Conservation (phyloP, 2,797 vertebrate species). For the Cyprinodon diabolis region DNA sequence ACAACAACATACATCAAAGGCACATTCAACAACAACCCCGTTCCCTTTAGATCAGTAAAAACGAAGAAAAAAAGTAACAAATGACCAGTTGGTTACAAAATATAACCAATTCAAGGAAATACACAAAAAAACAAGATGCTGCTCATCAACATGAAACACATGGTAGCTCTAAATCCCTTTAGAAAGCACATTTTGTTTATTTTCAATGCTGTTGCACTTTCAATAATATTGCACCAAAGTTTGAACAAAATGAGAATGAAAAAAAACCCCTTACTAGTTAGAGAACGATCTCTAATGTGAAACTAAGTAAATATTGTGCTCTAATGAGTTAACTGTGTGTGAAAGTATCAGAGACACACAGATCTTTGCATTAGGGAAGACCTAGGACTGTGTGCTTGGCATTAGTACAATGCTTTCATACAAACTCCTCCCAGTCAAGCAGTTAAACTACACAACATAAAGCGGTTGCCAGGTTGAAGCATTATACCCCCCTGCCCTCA, state of each 20-base stretch:
- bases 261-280: constrained; percentile 23
- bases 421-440: constrained; percentile 12
- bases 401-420: constrained; percentile 33
- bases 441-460: neutral
- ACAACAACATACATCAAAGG: constrained; percentile 55
- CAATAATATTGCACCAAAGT: constrained; percentile 72
- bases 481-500: neutral
- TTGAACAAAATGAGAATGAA: constrained; percentile 29
- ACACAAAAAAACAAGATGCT: neutral
- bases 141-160: neutral
- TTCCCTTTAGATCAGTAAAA: constrained; percentile 29
- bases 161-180: constrained; percentile 51
- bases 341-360: neutral
- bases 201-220: constrained; percentile 27
- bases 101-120: neutral
- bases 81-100: neutral
- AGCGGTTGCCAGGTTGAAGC: constrained; percentile 34
- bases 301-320: constrained; percentile 39
- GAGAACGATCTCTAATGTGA: constrained; percentile 33
- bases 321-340: constrained; percentile 28
- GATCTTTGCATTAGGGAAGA: constrained; percentile 54
- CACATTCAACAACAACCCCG: constrained; percentile 46
- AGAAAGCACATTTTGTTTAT: neutral
- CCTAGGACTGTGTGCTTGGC: constrained; percentile 34
- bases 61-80: neutral